These are phyloP conservation scores for Aplidium turbinatum DNA, from an alignment of 23 tunicate species.

Conservation along the genomic window DNA sequence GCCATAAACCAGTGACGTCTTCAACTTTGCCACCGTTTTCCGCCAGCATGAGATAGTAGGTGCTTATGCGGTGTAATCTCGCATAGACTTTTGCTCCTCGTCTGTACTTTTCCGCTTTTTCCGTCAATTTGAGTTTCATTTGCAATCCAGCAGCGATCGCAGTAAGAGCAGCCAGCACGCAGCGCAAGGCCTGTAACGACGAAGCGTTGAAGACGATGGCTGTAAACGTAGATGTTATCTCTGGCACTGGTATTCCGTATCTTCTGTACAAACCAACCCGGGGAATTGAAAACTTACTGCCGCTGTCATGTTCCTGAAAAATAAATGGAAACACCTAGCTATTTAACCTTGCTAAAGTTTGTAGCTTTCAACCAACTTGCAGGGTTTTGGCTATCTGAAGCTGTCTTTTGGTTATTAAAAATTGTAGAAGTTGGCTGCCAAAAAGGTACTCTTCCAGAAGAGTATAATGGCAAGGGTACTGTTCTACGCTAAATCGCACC, in stretches of 20 bases:
- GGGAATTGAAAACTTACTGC: neutral
- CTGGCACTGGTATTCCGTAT: slow-evolving; percentile 9
- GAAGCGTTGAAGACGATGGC: slow-evolving; percentile 16
- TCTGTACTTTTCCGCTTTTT: slow-evolving; percentile 81
- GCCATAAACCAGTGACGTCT: slow-evolving; percentile 81
- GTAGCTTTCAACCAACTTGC: no score
- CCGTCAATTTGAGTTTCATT: slow-evolving; percentile 73
- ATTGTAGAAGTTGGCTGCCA: no score
- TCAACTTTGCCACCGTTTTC: slow-evolving; percentile 89
- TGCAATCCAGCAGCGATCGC: slow-evolving; percentile 80
- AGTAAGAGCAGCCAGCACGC: slow-evolving; percentile 60
- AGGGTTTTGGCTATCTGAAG: no score
- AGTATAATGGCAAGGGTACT: no score
- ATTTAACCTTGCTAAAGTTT: no score
- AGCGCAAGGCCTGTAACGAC: slow-evolving; percentile 59
- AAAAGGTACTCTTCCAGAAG: no score
- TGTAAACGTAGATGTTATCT: neutral
- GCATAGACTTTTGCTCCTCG: slow-evolving; percentile 91
- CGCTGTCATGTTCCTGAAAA: slow-evolving; percentile 7
- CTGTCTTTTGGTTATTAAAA: no score
- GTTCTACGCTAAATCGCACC: no score
- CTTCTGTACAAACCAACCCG: slow-evolving; percentile 2
- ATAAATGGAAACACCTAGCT: no score
- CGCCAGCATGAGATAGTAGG: slow-evolving; percentile 74
- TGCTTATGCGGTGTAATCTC: slow-evolving; percentile 53